Percentiles rank a stretch among this genome's conserved stretches.
Conservation (phyloP, 1,140 invertebrate genomes). For the Hycleus phaleratus region DNA sequence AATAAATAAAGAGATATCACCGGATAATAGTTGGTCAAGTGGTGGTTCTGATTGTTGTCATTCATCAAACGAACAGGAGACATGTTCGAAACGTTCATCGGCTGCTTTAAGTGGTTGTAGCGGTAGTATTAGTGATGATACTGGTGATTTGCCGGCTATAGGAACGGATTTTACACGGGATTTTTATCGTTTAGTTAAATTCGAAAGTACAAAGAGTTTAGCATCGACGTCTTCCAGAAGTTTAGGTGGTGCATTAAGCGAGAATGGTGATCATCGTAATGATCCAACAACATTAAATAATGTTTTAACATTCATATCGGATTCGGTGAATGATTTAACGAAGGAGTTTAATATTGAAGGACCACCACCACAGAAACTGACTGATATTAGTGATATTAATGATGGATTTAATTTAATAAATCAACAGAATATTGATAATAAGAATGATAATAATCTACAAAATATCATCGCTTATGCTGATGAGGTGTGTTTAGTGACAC, state of each 20-base stretch:
- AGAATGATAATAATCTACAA: constrained; percentile 4
- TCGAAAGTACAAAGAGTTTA: constrained; percentile 70
- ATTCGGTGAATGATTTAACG: constrained; percentile 34
- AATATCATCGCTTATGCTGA: constrained; percentile 51
- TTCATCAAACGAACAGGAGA: constrained; percentile 38
- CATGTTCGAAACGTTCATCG: constrained; percentile 57
- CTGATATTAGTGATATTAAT: constrained; percentile 28
- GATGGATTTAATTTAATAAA: constrained; percentile 27
- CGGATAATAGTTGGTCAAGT: constrained; percentile 57
- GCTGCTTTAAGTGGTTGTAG: constrained; percentile 55
- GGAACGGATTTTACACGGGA: constrained; percentile 72
- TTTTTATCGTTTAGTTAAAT: constrained; percentile 65
- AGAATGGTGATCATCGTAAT: constrained; percentile 51
- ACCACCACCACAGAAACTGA: constrained; percentile 28
- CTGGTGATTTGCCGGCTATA: constrained; percentile 54
- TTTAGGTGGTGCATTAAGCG: constrained; percentile 43
- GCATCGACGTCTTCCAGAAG: constrained; percentile 66
- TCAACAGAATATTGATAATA: constrained; percentile 15
- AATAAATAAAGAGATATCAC: constrained; percentile 38
- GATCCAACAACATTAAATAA: constrained; percentile 56
- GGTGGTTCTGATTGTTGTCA: constrained; percentile 45
- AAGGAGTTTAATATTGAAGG: constrained; percentile 39
- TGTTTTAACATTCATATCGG: constrained; percentile 61
- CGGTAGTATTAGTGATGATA: constrained; percentile 54
- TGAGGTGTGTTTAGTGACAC: constrained; percentile 51